Base-by-base conservation (phyloP, 2,888 invertebrate species). In the Euclidia mi region DNA sequence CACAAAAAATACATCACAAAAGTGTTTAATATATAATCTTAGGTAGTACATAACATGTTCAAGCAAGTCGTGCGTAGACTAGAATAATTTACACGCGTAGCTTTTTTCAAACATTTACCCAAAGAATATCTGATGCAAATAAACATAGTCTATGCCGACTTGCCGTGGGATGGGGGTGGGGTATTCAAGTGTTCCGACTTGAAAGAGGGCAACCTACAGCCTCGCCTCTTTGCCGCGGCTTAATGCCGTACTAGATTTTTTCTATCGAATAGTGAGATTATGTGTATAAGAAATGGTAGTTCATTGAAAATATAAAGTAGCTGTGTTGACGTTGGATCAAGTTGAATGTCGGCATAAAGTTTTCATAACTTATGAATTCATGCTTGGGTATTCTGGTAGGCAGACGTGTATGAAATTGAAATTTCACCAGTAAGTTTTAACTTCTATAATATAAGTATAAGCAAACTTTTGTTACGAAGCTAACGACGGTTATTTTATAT, bases 191-290 rank as follows among this genome's bases (percentile, higher is more conserved):
- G 88, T 84, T 83, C 84, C 84, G 82, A 80, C 83, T 89, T 84
- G 81, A 87, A 87, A 87, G 87, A 84, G 87, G 89, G 84, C 87
- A 82, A 78, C 83, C 84, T 80, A 75, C 79, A 72, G 44, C 61
- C 74, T 85, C 75, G 66, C 76, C 79, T 76, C 84, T 81, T 71
- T 79, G 79, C 84, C 85, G 76, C 87, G 85, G 86, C 88, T 87
- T 90, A 88, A 90, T 89, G 85, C 89, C 85, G 84, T 80, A 87
- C 89, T 90, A 88, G 88, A 90, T 89, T 91, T 91, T 91, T 92
- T 91, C 82, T 79, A 79, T 84, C 84, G 82, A 82, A 84, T 85
- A 88, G 87, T 85, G 75, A 56, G 60, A 62, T 48, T 50, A 40
- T 65, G 60, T 46, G 18, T 31, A 35, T 35, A 43, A 17, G 37